phyloP scores from a whole-genome alignment of 2,888 invertebrate species.

The Bombylius discolor region DNA sequence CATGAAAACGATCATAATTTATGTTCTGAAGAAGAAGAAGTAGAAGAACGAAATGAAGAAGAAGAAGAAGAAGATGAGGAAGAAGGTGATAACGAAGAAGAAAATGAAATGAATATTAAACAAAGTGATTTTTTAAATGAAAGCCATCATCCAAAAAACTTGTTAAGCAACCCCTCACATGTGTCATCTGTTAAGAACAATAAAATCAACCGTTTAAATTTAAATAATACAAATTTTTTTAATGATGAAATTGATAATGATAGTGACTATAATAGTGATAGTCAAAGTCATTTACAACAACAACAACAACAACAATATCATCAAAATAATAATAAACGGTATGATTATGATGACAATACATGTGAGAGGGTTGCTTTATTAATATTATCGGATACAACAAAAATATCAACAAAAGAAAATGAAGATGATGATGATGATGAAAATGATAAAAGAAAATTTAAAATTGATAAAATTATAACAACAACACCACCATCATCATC shows the following conservation, averaged over 20 bases:
- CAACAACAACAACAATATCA: conserved; percentile 7
- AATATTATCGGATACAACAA: conserved; percentile 3
- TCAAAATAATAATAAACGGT: background rate
- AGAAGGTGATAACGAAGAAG: conserved; percentile 10
- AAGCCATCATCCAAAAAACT: conserved; percentile 37
- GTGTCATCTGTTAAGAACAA: conserved; percentile 37
- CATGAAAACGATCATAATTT: background rate
- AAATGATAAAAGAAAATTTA: background rate
- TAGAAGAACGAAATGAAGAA: conserved; percentile 2
- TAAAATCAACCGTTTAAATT: background rate
- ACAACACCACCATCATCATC: background rate
- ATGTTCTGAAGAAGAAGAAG: conserved; percentile 6
- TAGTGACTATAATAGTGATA: background rate
- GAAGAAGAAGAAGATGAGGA: conserved; percentile 17
- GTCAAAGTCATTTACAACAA: background rate
- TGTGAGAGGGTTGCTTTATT: conserved; percentile 15
- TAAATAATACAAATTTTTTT: background rate
- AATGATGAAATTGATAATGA: background rate
- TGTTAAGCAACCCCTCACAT: conserved; percentile 43
- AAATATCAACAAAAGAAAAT: background rate
- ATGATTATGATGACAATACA: conserved; percentile 11
- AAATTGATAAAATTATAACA: background rate
- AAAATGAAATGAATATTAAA: conserved; percentile 16
- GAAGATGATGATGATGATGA: background rate
- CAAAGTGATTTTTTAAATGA: background rate